These are phyloP conservation scores for Cydia splendana DNA, from an alignment of 1,140 invertebrate genomes.

Conservation along the genomic window DNA sequence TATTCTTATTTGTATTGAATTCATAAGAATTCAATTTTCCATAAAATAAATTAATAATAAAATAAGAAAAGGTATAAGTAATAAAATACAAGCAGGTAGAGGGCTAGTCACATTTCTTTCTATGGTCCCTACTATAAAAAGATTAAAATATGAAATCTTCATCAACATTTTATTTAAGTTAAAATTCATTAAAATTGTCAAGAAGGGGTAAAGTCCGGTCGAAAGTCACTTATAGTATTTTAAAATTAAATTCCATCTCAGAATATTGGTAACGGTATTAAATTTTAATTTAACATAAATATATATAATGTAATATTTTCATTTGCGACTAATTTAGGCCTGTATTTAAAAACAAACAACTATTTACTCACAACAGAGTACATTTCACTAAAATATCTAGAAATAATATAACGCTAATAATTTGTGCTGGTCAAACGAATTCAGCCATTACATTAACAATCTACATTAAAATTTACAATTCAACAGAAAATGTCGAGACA, in stretches of 20 bases:
- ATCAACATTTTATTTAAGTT: slow-evolving; percentile 36
- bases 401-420: slow-evolving; percentile 24
- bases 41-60: not conserved
- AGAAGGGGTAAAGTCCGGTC: slow-evolving; percentile 37
- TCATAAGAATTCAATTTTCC: too few species aligned
- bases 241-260: slow-evolving; percentile 14
- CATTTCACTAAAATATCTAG: slow-evolving; percentile 19
- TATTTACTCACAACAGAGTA: not conserved
- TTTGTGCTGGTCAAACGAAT: slow-evolving; percentile 29
- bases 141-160: slow-evolving; percentile 58
- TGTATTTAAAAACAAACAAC: slow-evolving; percentile 15
- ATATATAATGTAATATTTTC: slow-evolving; percentile 9
- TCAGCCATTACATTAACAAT: slow-evolving; percentile 15
- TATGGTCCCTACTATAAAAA: slow-evolving; percentile 73
- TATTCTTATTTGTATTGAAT: too few species aligned
- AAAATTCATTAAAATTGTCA: slow-evolving; percentile 47
- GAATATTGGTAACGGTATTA: slow-evolving; percentile 25
- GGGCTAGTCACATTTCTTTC: slow-evolving; percentile 50
- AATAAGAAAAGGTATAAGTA: not conserved
- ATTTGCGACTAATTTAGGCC: slow-evolving; percentile 17
- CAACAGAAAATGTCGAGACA: slow-evolving; percentile 23
- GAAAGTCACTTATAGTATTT: slow-evolving; percentile 20
- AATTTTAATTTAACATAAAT: slow-evolving; percentile 28
- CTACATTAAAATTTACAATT: slow-evolving; percentile 28
- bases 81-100: slow-evolving; percentile 53